Conservation (phyloP, 2,113 vertebrate genomes). For the Bubo bubo region DNA sequence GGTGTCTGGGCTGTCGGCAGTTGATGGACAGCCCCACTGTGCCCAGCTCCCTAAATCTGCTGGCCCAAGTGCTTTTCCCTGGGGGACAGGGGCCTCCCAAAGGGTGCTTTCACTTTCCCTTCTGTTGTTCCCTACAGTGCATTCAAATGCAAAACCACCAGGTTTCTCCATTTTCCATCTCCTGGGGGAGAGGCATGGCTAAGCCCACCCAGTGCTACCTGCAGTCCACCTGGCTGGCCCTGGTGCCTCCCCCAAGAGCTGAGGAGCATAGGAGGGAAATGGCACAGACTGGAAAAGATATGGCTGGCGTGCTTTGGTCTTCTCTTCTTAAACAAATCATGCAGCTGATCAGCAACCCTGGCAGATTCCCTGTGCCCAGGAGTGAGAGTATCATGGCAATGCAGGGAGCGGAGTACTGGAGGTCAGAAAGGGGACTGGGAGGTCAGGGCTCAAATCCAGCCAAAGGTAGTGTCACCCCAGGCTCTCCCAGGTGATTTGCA, state of each 20-base stretch:
- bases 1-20: not conserved
- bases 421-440: not conserved
- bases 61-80: not conserved
- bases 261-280: not conserved
- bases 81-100: not conserved
- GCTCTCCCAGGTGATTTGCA: not conserved
- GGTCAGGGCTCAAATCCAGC: not conserved
- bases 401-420: not conserved
- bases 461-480: rapidly evolving
- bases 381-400: rapidly evolving
- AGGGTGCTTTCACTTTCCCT: not conserved
- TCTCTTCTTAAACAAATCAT: not conserved
- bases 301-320: not conserved
- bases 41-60: not conserved
- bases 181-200: too few relatives aligned
- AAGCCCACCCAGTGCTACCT: not conserved
- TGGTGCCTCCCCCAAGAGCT: not conserved
- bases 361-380: not conserved
- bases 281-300: not conserved
- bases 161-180: not conserved
- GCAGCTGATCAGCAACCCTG: not conserved
- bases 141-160: not conserved
- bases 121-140: not conserved
- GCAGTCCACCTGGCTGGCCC: not conserved
- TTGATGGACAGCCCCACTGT: not conserved